phyloP scores from a whole-genome alignment of 2,113 vertebrate genomes.

The Carassius carassius region DNA sequence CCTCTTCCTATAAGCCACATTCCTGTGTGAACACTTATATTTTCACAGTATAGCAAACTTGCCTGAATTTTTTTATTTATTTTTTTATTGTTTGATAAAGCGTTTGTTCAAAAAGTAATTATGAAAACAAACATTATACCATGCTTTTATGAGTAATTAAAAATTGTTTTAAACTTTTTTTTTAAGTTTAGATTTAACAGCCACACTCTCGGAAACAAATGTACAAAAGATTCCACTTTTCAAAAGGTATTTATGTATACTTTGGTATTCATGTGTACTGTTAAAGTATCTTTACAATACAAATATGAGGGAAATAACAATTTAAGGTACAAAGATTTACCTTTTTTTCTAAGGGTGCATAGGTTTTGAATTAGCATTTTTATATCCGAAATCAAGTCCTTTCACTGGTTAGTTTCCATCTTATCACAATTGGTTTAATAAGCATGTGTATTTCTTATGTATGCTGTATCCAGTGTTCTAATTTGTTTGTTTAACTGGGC shows the following conservation, averaged over 20 bases:
- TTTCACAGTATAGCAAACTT: not conserved
- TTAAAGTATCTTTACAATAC: too few species aligned
- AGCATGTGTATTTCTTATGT: not conserved
- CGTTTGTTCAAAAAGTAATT: not conserved
- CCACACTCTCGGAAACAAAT: too few species aligned
- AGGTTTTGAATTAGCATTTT: not conserved
- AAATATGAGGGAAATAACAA: too few species aligned
- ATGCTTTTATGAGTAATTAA: not conserved
- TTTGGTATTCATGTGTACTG: too few species aligned
- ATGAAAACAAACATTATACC: not conserved
- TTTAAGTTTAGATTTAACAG: not conserved
- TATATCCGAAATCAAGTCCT: not conserved
- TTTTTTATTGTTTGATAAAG: not conserved
- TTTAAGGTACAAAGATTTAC: too few species aligned
- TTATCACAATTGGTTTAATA: not conserved
- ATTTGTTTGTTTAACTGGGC: not conserved
- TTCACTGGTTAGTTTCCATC: not conserved
- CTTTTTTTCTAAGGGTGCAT: not conserved
- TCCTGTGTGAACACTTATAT: slow-evolving; percentile 1
- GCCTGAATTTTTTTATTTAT: not conserved
- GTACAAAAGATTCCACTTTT: too few species aligned
- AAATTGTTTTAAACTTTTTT: too few species aligned
- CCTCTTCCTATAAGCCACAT: slow-evolving; percentile 20
- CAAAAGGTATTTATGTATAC: too few species aligned
- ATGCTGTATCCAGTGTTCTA: not conserved